Percentiles rank a stretch among this genome's conserved stretches.
phyloP scores from a whole-genome alignment of 2,113 vertebrate genomes.

The Picathartes gymnocephalus region DNA sequence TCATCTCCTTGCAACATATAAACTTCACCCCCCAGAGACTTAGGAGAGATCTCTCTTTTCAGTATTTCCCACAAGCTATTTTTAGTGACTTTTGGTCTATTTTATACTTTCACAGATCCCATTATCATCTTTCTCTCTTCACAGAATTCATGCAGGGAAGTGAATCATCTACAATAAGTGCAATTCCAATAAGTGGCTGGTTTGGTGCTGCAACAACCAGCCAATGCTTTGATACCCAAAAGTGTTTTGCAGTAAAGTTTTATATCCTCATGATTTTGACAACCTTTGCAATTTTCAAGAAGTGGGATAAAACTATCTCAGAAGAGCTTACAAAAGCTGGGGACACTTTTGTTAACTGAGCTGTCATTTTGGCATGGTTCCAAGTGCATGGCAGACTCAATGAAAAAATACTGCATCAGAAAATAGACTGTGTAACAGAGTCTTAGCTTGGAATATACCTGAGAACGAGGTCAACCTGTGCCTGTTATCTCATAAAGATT shows the following conservation, averaged over 20 bases:
- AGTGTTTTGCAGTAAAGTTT: constrained; percentile 1
- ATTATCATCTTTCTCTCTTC: not conserved
- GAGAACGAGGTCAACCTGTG: constrained; percentile 7
- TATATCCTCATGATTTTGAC: not conserved
- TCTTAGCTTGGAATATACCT: constrained; percentile 36
- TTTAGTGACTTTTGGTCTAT: not conserved
- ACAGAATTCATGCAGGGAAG: not conserved
- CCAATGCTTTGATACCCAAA: not conserved
- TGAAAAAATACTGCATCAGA: constrained; percentile 47
- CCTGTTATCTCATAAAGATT: constrained; percentile 2
- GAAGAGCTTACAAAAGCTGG: constrained; percentile 27
- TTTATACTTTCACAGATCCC: not conserved
- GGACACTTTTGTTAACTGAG: constrained; percentile 63
- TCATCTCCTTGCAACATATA: not conserved
- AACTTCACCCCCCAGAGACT: not conserved
- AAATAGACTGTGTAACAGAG: constrained; percentile 36
- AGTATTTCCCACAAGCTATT: not conserved
- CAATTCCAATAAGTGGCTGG: not conserved
- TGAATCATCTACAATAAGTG: not conserved
- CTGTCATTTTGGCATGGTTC: constrained; percentile 50
- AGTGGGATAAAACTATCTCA: constrained; percentile 33
- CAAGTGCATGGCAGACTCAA: constrained; percentile 6
- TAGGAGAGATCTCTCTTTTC: not conserved
- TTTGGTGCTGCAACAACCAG: not conserved
- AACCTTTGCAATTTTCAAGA: constrained; percentile 25